Conservation (phyloP, 2,888 invertebrate species). For the Cylindroiulus punctatus region DNA sequence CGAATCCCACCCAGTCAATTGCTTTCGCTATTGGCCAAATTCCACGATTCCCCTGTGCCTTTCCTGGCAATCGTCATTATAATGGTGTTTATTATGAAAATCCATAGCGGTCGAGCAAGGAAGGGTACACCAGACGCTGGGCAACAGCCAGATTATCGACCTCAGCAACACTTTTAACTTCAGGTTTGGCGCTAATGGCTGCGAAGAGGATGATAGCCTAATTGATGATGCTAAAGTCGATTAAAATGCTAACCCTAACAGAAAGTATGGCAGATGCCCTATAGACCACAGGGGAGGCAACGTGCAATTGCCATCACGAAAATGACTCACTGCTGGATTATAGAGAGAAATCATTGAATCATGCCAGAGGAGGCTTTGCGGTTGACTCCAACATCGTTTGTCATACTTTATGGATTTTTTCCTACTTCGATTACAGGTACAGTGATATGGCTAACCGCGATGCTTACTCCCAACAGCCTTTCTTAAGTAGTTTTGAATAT, state of each 20-base stretch:
- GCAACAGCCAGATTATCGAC: conserved; percentile 45
- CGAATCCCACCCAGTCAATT: neutral
- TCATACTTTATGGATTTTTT: neutral
- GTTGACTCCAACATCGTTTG: too few species aligned
- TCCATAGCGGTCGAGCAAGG: neutral
- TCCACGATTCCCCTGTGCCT: neutral
- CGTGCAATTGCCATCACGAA: neutral
- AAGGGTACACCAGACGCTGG: neutral
- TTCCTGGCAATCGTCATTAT: neutral
- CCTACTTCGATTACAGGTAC: neutral
- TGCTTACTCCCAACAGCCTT: neutral
- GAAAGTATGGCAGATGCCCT: conserved; percentile 12
- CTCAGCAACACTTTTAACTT: conserved; percentile 35
- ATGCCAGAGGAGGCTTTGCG: neutral
- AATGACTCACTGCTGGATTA: conserved; percentile 28
- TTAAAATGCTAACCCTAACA: conserved; percentile 26
- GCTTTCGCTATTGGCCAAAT: neutral
- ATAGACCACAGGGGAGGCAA: conserved; percentile 13
- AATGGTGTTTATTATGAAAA: neutral
- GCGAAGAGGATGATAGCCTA: neutral
- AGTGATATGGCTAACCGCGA: neutral
- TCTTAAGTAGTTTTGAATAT: neutral
- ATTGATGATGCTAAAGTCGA: conserved; percentile 10
- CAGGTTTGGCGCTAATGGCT: conserved; percentile 22
- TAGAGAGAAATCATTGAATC: conserved; percentile 27